Evolutionary conservation across 2,113 vertebrate genomes (phyloP).

Genomic region (Scatophagus argus): DNA sequence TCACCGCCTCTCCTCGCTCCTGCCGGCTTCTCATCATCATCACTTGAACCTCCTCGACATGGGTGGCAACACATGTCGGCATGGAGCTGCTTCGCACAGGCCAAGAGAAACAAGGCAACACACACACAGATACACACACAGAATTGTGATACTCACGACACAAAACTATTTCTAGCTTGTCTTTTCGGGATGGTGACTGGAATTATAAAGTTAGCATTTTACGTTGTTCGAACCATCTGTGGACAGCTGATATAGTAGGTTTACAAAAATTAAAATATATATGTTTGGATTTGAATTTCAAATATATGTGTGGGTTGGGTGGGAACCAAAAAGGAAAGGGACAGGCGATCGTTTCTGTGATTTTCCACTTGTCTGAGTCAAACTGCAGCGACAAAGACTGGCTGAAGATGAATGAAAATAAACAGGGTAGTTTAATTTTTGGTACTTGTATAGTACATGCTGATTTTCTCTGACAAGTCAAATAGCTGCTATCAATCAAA

Average conservation of each 20-base stretch:
- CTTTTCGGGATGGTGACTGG: background rate
- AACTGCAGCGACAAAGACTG: conserved; percentile 11
- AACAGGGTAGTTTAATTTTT: background rate
- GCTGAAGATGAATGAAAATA: conserved; percentile 1
- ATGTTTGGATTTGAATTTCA: conserved; percentile 25
- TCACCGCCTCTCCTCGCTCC: conserved; percentile 29
- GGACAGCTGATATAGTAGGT: conserved; percentile 15
- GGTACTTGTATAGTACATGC: background rate
- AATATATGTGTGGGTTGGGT: conserved; percentile 16
- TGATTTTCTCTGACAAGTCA: background rate
- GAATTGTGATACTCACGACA: background rate
- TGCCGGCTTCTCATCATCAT: conserved; percentile 16
- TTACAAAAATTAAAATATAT: background rate
- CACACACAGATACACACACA: background rate
- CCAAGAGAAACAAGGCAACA: conserved; percentile 47
- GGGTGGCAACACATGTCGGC: conserved; percentile 37
- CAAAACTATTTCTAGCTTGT: background rate
- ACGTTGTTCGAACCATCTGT: conserved; percentile 12
- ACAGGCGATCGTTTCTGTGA: background rate
- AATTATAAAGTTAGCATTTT: conserved; percentile 23
- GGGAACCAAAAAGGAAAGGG: background rate
- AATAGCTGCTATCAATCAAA: background rate
- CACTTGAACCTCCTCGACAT: conserved; percentile 22
- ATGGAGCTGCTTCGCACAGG: background rate
- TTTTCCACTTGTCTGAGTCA: conserved; percentile 37